Evolutionary conservation across 2,888 invertebrate genomes (phyloP).

Genomic region (Rhopalosiphum nymphaeae): DNA sequence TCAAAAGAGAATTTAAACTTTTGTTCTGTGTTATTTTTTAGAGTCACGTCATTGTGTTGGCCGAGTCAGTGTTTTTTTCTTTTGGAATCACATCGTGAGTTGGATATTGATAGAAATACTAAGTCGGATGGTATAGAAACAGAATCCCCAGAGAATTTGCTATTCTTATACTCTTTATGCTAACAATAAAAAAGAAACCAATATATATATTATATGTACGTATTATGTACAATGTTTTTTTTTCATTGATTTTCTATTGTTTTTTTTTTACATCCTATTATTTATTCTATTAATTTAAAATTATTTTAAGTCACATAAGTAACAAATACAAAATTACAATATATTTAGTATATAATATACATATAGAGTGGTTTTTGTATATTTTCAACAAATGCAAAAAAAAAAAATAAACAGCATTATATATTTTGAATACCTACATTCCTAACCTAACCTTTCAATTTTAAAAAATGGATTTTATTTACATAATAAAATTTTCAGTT

Average conservation of each 20-base stretch:
- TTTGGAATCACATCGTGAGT: background rate
- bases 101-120: background rate
- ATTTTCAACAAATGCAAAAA: background rate
- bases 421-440: background rate
- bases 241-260: background rate
- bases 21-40: background rate
- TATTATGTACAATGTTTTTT: background rate
- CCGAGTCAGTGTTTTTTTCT: background rate
- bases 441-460: background rate
- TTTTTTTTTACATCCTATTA: background rate
- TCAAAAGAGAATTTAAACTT: background rate
- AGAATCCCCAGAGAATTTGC: background rate
- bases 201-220: background rate
- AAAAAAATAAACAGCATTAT: no score
- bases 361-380: background rate
- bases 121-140: background rate
- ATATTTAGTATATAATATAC: background rate
- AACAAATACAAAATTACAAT: background rate
- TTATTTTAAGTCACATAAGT: background rate
- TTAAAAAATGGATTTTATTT: background rate
- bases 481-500: background rate
- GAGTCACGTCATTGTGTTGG: background rate
- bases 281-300: background rate
- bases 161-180: background rate
- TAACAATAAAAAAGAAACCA: background rate